Evolutionary conservation across 2,113 vertebrate species (phyloP).

Genomic region (Vidua macroura): DNA sequence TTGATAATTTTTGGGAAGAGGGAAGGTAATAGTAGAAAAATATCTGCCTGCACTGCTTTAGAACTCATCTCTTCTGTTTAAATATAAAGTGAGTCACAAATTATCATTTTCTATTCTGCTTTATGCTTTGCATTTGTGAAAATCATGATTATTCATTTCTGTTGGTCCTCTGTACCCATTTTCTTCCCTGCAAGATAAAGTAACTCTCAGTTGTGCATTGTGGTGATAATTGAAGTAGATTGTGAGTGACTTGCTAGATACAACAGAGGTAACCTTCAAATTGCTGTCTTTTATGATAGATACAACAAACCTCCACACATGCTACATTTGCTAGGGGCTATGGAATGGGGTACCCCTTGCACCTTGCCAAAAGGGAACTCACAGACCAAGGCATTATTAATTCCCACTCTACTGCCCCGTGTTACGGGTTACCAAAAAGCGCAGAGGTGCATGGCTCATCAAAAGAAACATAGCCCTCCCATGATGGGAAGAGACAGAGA

Average conservation of each 20-base stretch:
- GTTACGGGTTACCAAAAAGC: not conserved
- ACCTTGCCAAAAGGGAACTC: not conserved
- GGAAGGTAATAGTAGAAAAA: not conserved
- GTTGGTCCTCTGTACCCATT: not conserved
- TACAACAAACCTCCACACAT: not conserved
- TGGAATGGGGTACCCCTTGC: not conserved
- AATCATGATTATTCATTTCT: not conserved
- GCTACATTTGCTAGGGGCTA: not conserved
- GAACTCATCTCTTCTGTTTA: not conserved
- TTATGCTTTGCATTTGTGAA: not conserved
- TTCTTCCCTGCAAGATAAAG: conserved; percentile 31
- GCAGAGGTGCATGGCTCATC: not conserved
- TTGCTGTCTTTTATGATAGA: not conserved
- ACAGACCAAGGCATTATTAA: not conserved
- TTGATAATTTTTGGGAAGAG: not conserved
- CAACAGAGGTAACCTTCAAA: conserved; percentile 36
- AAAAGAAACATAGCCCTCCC: not conserved
- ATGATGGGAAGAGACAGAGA: not conserved
- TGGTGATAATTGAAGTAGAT: conserved; percentile 38
- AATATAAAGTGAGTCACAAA: not conserved
- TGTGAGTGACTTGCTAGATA: conserved; percentile 29
- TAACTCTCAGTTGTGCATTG: conserved; percentile 16
- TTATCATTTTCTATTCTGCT: not conserved
- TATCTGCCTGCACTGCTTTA: not conserved
- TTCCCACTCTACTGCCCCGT: not conserved